A percentile compares a stretch with the other conserved stretches of the same genome.
Evolutionary conservation across 2,797 vertebrate genomes (phyloP).

Genomic region (Leucoraja ocellata): DNA sequence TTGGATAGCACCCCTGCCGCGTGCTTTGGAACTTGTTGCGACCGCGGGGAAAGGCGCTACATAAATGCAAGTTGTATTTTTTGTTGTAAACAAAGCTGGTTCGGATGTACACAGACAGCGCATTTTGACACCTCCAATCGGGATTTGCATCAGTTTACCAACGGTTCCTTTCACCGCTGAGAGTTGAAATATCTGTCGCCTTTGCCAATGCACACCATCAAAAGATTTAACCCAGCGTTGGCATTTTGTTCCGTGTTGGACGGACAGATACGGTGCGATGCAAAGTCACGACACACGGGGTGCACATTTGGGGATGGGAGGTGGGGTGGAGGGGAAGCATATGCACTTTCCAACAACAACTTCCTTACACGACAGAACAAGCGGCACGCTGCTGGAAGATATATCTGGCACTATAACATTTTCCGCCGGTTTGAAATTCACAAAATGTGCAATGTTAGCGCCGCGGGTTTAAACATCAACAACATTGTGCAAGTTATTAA

Average conservation of each 20-base stretch:
- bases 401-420: neutral
- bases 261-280: no score
- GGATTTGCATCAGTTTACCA: neutral
- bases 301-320: no score
- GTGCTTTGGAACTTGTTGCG: no score
- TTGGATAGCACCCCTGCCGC: no score
- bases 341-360: neutral
- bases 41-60: no score
- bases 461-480: no score
- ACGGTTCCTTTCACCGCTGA: neutral
- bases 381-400: neutral
- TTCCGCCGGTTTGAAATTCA: neutral
- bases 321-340: neutral
- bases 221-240: neutral
- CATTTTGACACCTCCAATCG: neutral
- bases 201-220: neutral
- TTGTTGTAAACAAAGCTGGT: neutral
- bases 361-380: neutral
- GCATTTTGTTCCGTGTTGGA: neutral
- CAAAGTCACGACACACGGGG: no score
- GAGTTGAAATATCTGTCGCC: neutral
- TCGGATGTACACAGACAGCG: neutral
- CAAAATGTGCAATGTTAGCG: no score
- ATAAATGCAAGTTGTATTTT: neutral
- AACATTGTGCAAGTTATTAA: neutral